Percentiles rank a stretch among this genome's conserved stretches.
Conservation (phyloP, 92 coral and sea anemone species). For the Zoanthus sansibaricus region DNA sequence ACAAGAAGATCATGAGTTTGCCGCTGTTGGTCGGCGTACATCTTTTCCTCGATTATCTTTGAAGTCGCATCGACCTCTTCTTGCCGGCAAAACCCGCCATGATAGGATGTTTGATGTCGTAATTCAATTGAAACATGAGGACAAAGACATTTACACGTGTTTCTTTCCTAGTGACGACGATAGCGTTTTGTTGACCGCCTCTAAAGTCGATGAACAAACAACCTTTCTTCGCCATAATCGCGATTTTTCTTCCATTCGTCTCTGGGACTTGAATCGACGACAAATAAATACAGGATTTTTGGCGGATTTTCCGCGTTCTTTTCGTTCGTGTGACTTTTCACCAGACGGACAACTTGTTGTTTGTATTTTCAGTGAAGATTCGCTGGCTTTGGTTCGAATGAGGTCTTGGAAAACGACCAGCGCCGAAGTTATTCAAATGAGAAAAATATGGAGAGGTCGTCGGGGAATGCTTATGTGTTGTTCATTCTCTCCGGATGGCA, state of each 20-base stretch:
- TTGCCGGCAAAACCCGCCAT: slow-evolving; percentile 62
- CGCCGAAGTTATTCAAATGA: slow-evolving; percentile 93
- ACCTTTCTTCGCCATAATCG: slow-evolving; percentile 86
- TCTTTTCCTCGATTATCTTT: slow-evolving; percentile 82
- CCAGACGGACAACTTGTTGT: slow-evolving; percentile 93
- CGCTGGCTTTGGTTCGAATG: slow-evolving; percentile 90
- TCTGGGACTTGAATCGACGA: slow-evolving; percentile 89
- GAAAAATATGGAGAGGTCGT: slow-evolving; percentile 84
- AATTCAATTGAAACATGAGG: slow-evolving; percentile 90
- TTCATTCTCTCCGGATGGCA: slow-evolving; percentile 88
- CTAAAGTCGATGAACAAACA: slow-evolving; percentile 88
- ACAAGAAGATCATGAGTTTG: slow-evolving; percentile 11
- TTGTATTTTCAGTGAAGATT: slow-evolving; percentile 86
- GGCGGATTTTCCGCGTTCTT: slow-evolving; percentile 91
- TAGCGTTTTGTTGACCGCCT: slow-evolving; percentile 84
- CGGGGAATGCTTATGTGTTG: slow-evolving; percentile 85
- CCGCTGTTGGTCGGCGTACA: slow-evolving; percentile 56
- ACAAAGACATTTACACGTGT: slow-evolving; percentile 91
- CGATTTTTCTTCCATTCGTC: slow-evolving; percentile 89
- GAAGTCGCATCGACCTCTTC: slow-evolving; percentile 84
- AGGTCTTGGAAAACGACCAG: slow-evolving; percentile 94
- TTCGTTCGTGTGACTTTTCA: slow-evolving; percentile 89
- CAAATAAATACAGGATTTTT: slow-evolving; percentile 91
- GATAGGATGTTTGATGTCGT: slow-evolving; percentile 83
- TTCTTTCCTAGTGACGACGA: slow-evolving; percentile 94